Evolutionary conservation across 2,888 invertebrate genomes (phyloP), one percentile per base, ranked within the genome.

Genomic region (Zygogramma bicolorata): DNA sequence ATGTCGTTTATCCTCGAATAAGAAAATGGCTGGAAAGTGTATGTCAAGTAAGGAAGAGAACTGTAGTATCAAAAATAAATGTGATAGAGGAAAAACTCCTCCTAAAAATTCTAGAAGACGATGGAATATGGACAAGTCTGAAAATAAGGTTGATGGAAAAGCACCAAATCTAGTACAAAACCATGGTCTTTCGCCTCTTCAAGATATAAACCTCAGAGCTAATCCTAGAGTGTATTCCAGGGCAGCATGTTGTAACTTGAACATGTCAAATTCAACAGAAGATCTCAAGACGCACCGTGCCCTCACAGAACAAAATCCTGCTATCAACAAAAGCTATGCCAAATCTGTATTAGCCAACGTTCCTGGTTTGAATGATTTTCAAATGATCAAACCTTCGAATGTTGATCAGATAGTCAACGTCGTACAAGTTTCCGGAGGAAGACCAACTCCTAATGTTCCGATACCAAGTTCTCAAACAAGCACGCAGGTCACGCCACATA

Each of bases 321-420:
- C 69, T n/a, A 61, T 65, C 3, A 71, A 67, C 8, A 71, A 69
- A 49, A 61, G 22, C 40, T 73, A 53, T 31, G 65, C 74, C 8
- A 73, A 73, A 70, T 73, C 77, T 4, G 78, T 90, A 27, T 85
- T 89, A 20, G 88, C 88, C 63, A 88, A 88, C 70, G 87, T 91
- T 1, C 90, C 91, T 29, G 92, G 92, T 10, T 84, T 92, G 75
- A 89, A 89, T 73, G 89, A 89, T 59, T 85, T 90, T 58, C 91
- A 91, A 73, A 90, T 91, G 87, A 89, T 93, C 73, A 87, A 89
- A 42, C 92, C 92, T 1, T 72, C 87, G 80, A 84, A 88, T 81
- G 83, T 85, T 3, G 79, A 85, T 70, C 84, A 83, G 18, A 84
- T 87, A 15, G 86, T 88, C 6, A 86, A 87, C 77, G 87, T 88